These are phyloP conservation scores for Mycteria americana DNA, from an alignment of 2,797 vertebrate genomes.

Conservation along the genomic window DNA sequence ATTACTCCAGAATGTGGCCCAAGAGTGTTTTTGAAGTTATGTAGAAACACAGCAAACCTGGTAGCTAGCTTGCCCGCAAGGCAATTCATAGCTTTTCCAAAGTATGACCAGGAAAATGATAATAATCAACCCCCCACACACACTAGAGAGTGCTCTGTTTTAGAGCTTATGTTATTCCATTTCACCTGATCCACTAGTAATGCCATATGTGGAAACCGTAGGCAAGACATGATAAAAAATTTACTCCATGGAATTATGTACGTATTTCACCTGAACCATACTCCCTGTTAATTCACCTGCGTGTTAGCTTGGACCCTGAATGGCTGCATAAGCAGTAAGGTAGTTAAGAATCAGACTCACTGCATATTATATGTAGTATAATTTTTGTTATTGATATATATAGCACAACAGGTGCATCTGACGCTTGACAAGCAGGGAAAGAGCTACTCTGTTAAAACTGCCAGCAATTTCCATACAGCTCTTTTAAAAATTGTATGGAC, in stretches of 20 bases:
- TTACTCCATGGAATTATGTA: background rate
- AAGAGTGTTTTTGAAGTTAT: background rate
- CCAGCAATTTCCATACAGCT: background rate
- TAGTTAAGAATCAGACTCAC: background rate
- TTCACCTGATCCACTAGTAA: background rate
- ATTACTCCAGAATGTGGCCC: background rate
- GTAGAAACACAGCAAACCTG: background rate
- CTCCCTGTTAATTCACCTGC: background rate
- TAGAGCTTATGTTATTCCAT: background rate
- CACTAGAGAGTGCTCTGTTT: background rate
- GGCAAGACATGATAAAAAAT: background rate
- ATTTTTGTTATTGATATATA: background rate
- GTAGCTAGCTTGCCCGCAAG: background rate
- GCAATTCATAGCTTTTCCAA: background rate
- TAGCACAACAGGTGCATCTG: background rate
- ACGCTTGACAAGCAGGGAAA: background rate
- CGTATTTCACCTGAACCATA: background rate
- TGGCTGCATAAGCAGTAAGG: background rate
- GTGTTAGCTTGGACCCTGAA: background rate
- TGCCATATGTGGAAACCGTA: background rate
- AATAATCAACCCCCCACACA: rapidly evolving
- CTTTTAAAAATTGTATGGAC: background rate
- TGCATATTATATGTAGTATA: background rate
- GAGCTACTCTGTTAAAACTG: background rate
- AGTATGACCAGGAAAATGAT: background rate